Evolutionary conservation across 2,113 vertebrate genomes (phyloP).

Genomic region (Ardeotis arabs): DNA sequence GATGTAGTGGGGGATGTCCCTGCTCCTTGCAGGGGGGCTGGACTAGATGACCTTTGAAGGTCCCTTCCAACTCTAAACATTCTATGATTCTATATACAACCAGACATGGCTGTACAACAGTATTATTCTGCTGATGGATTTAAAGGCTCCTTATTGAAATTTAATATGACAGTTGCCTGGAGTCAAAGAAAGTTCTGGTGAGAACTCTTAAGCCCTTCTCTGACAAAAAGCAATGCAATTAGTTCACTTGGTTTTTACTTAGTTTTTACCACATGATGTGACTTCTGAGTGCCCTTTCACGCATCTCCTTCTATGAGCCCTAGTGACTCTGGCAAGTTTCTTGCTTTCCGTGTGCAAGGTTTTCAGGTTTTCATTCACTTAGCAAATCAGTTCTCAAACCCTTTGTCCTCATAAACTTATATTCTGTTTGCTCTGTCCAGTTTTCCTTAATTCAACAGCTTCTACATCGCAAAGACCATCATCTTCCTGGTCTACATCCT

Average conservation of each 20-base stretch:
- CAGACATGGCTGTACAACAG: background rate
- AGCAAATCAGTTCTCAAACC: background rate
- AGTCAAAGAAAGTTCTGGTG: background rate
- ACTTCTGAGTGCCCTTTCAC: background rate
- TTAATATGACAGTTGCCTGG: background rate
- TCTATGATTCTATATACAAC: background rate
- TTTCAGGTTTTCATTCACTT: background rate
- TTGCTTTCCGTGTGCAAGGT: background rate
- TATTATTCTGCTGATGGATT: background rate
- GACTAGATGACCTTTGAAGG: no score
- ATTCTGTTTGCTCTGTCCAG: background rate
- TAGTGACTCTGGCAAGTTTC: background rate
- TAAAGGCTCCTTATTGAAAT: background rate
- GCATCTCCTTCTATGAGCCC: background rate
- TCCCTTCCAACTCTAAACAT: no score
- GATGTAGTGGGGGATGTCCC: no score
- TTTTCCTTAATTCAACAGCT: background rate
- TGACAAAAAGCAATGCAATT: background rate
- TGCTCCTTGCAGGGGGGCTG: no score
- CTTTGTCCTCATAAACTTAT: background rate
- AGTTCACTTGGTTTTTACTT: background rate
- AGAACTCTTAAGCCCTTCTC: background rate
- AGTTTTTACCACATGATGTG: background rate
- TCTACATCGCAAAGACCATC: background rate
- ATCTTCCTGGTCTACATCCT: background rate